These are phyloP conservation scores for Urocitellus parryii DNA, from an alignment of 2,113 vertebrate species.

Conservation along the genomic window DNA sequence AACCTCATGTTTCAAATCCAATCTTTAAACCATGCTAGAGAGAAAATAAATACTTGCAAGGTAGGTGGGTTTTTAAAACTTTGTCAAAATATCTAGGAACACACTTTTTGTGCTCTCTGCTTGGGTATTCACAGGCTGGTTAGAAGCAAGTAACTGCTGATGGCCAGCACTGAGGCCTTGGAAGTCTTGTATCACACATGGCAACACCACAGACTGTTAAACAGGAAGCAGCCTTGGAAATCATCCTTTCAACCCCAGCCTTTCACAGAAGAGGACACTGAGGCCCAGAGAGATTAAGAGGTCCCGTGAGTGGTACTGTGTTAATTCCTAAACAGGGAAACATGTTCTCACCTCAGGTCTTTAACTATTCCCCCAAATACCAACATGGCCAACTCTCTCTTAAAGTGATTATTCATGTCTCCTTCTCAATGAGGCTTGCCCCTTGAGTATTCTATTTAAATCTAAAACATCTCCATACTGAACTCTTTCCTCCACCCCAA, in stretches of 20 bases:
- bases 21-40: slow-evolving; percentile 21
- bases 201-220: neutral
- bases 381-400: neutral
- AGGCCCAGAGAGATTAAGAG: neutral
- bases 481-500: neutral
- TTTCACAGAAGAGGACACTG: neutral
- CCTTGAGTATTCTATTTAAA: neutral
- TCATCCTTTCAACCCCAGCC: neutral
- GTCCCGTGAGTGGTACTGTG: neutral
- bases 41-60: neutral
- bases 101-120: neutral
- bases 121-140: neutral
- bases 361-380: neutral
- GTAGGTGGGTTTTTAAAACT: too few species aligned
- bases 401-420: neutral
- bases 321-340: neutral
- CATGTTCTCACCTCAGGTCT: neutral
- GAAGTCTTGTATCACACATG: neutral
- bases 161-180: neutral
- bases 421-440: neutral
- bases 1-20: slow-evolving; percentile 9
- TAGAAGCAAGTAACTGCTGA: neutral
- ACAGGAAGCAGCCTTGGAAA: neutral
- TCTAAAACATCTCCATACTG: neutral
- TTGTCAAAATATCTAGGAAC: neutral